Evolutionary conservation across 2,797 vertebrate genomes (phyloP).

Genomic region (Karalla daura): DNA sequence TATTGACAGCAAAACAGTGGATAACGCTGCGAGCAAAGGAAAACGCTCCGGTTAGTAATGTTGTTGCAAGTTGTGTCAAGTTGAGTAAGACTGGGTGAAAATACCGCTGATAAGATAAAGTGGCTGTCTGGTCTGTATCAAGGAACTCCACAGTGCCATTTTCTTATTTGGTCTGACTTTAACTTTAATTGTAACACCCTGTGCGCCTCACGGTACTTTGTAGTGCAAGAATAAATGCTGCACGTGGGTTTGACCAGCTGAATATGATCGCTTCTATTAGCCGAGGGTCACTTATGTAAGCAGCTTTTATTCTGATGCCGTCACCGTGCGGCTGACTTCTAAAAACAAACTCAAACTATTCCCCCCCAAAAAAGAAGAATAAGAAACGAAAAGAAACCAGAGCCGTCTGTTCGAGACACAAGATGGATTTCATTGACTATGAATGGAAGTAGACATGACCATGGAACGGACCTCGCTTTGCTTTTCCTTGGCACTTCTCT

Average conservation of each 20-base stretch:
- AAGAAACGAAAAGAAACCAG: neutral
- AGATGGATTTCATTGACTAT: neutral
- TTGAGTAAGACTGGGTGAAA: constrained; percentile 14
- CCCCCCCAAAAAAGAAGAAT: neutral
- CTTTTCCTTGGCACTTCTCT: constrained; percentile 10
- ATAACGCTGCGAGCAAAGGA: neutral
- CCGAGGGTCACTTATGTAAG: constrained; percentile 9
- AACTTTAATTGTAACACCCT: neutral
- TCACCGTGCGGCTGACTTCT: neutral
- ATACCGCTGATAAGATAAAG: constrained; percentile 62
- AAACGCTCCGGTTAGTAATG: constrained; percentile 20
- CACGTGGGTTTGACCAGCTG: neutral
- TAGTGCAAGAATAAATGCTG: no score
- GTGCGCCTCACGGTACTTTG: neutral
- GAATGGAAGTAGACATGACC: constrained; percentile 18
- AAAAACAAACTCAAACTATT: constrained; percentile 24
- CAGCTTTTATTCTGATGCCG: constrained; percentile 3
- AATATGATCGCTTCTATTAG: neutral
- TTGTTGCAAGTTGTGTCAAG: constrained; percentile 28
- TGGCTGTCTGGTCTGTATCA: constrained; percentile 54
- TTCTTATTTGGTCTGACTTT: no score
- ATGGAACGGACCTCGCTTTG: constrained; percentile 1
- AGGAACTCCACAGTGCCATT: constrained; percentile 25
- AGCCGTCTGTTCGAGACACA: neutral
- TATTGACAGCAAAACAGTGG: constrained; percentile 1